These are phyloP conservation scores for Anoplophora glabripennis DNA, from an alignment of 1,140 invertebrate species.

Conservation along the genomic window DNA sequence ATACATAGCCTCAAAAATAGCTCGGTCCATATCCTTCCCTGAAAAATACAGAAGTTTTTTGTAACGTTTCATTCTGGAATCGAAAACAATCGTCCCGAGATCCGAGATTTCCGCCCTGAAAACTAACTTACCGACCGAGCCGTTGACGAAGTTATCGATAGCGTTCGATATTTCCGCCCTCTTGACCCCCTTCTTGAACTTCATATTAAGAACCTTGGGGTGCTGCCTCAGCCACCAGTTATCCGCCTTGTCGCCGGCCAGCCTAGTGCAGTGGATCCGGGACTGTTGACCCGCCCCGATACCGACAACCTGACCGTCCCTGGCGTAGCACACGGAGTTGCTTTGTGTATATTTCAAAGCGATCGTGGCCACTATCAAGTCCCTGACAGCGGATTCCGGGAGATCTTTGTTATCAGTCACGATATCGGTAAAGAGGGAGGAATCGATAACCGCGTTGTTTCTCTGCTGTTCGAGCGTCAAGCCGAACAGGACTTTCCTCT, in stretches of 20 bases:
- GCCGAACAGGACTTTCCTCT: slow-evolving; percentile 88
- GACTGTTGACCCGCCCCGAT: slow-evolving; percentile 98
- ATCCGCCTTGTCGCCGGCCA: slow-evolving; percentile 96
- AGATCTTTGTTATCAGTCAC: slow-evolving; percentile 73
- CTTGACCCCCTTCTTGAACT: slow-evolving; percentile 86
- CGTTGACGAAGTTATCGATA: slow-evolving; percentile 93
- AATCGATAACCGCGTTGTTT: slow-evolving; percentile 85
- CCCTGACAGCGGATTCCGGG: slow-evolving; percentile 73
- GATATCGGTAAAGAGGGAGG: slow-evolving; percentile 77
- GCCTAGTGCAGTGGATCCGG: slow-evolving; percentile 93
- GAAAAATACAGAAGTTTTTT: slow-evolving; percentile 26
- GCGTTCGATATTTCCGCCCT: slow-evolving; percentile 93
- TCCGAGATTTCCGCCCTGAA: background rate
- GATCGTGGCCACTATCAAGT: slow-evolving; percentile 94
- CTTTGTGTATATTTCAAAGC: slow-evolving; percentile 98
- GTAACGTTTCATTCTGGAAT: background rate
- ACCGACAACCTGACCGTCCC: slow-evolving; percentile 85
- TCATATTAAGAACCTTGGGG: slow-evolving; percentile 79
- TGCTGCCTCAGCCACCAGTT: slow-evolving; percentile 98
- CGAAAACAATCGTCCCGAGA: too few relatives aligned
- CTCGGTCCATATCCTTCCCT: slow-evolving; percentile 67
- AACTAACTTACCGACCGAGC: slow-evolving; percentile 69
- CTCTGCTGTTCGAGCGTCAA: slow-evolving; percentile 87
- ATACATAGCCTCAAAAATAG: slow-evolving; percentile 68
- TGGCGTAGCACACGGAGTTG: slow-evolving; percentile 92